Base-by-base conservation (phyloP, 2,113 vertebrate species). In the Origma solitaria region DNA sequence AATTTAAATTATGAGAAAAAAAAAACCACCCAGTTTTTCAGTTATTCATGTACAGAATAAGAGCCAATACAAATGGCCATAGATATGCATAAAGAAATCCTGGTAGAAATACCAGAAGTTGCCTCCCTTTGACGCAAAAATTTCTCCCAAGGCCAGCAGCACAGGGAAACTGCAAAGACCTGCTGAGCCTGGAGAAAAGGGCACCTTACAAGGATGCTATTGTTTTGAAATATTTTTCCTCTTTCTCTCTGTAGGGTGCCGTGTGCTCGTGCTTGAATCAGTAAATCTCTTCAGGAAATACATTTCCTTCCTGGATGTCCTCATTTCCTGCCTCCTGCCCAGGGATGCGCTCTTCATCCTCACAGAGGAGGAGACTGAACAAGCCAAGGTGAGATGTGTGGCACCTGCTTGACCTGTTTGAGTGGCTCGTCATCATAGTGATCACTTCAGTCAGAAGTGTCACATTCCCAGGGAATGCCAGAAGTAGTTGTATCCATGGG, bases 211-310 rank as follows among this genome's bases (percentile, higher is more conserved):
- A 51, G 33, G 64, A 40, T 42, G 25, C 9, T 68, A 28, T 31
- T 44, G 40, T 27, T 62, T 21, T 73, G 47, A 76, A 82, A 30
- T 69, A 23, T 21, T 25, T 12, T 4, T 76, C 11, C 13, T 57
- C 64, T 82, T 71, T 61, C 68, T 88, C 75, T 47, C 11, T 38
- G 35, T 83, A 99, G 99, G 98, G 51, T 99, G 99, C 80, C 85
- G 11, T 4, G 97, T 98, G 72, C 97, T 99, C 5, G 96, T 97
- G 11, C 97, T 99, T 31, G 97, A 98, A 76, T 99, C 99, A 1
- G 98, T 99, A 19, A 98, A 96, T 81, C 61, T 99, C 82, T 78
- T 99, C 82, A 98, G 99, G 87, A 99, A 99, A 84, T 99, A 99
- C 88, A 47, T 98, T 64, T 99, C 98, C 30, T 23, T 99, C 66